These are phyloP conservation scores for Odontocerum albicorne DNA, from an alignment of 2,888 invertebrate species.

Conservation along the genomic window DNA sequence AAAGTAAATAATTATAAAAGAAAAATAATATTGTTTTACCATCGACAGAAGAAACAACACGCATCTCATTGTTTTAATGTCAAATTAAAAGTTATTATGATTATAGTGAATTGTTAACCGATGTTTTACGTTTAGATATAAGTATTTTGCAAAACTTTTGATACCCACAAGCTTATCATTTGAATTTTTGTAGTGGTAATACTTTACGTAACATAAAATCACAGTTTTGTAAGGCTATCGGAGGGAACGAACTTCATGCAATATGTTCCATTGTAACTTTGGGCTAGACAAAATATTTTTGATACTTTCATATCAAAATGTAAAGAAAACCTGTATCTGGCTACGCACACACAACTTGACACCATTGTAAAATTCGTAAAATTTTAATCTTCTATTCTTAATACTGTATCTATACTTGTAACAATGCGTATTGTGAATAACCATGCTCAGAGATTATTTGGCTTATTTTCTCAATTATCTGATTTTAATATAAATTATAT, in stretches of 20 bases:
- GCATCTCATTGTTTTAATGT: constrained; percentile 33
- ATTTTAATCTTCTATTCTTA: no score
- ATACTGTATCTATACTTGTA: constrained; percentile 3
- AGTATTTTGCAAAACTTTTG: constrained; percentile 36
- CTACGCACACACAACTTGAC: constrained; percentile 21
- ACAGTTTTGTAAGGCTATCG: constrained; percentile 6
- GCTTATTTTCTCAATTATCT: not conserved
- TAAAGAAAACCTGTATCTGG: constrained; percentile 24
- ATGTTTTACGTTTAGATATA: constrained; percentile 35
- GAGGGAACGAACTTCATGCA: constrained; percentile 3
- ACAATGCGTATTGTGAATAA: not conserved
- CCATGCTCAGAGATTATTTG: constrained; percentile 10
- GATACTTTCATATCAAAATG: constrained; percentile 55
- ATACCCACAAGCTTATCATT: constrained; percentile 36
- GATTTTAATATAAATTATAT: not conserved
- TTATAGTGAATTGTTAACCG: constrained; percentile 36
- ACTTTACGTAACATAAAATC: constrained; percentile 11
- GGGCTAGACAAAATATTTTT: constrained; percentile 58
- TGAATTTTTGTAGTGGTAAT: constrained; percentile 31
- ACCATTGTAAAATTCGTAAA: no score
- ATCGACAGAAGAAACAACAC: constrained; percentile 24
- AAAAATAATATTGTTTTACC: constrained; percentile 32
- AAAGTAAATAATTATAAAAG: constrained; percentile 11
- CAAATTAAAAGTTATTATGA: constrained; percentile 22
- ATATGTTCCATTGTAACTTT: constrained; percentile 14